A percentile compares a stretch with the other conserved stretches of the same genome.
phyloP scores from a whole-genome alignment of 2,888 invertebrate genomes.

The Drosophila basisetae region DNA sequence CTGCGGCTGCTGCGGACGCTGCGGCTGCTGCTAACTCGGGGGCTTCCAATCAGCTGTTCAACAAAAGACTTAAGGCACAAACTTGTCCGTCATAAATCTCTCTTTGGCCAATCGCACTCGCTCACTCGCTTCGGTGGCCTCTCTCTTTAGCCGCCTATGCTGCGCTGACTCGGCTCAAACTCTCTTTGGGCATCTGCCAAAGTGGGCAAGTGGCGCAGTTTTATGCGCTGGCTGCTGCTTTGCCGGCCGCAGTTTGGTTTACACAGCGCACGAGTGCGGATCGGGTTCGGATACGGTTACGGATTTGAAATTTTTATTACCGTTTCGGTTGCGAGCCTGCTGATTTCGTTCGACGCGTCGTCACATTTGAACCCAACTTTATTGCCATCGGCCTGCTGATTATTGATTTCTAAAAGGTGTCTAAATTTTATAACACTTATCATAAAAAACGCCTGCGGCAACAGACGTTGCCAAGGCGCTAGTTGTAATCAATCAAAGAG shows the following conservation, averaged over 20 bases:
- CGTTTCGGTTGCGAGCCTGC: slow-evolving; percentile 39
- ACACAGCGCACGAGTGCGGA: slow-evolving; percentile 77
- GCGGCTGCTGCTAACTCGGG: slow-evolving; percentile 28
- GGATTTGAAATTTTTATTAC: slow-evolving; percentile 37
- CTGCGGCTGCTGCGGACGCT: slow-evolving; percentile 11
- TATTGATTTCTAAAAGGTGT: slow-evolving; percentile 56
- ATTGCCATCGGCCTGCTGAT: slow-evolving; percentile 26
- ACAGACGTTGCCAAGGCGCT: slow-evolving; percentile 15
- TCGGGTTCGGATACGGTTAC: slow-evolving; percentile 58
- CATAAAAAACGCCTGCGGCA: slow-evolving; percentile 27
- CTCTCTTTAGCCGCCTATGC: slow-evolving; percentile 25
- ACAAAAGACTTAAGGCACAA: slow-evolving; percentile 76
- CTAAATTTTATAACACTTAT: slow-evolving; percentile 50
- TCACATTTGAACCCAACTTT: slow-evolving; percentile 18
- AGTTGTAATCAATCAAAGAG: slow-evolving; percentile 64
- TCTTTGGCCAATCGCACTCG: slow-evolving; percentile 53
- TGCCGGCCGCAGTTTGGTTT: slow-evolving; percentile 81
- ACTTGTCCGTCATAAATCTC: slow-evolving; percentile 76
- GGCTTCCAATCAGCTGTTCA: slow-evolving; percentile 72
- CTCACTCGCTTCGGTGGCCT: slow-evolving; percentile 20
- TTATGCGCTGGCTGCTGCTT: slow-evolving; percentile 76
- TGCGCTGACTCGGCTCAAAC: slow-evolving; percentile 27
- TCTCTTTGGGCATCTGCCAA: slow-evolving; percentile 54
- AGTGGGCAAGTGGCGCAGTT: slow-evolving; percentile 70
- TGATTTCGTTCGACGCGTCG: slow-evolving; percentile 24